Conservation (phyloP, 2,888 invertebrate species). For the Drosophila seclusa region DNA sequence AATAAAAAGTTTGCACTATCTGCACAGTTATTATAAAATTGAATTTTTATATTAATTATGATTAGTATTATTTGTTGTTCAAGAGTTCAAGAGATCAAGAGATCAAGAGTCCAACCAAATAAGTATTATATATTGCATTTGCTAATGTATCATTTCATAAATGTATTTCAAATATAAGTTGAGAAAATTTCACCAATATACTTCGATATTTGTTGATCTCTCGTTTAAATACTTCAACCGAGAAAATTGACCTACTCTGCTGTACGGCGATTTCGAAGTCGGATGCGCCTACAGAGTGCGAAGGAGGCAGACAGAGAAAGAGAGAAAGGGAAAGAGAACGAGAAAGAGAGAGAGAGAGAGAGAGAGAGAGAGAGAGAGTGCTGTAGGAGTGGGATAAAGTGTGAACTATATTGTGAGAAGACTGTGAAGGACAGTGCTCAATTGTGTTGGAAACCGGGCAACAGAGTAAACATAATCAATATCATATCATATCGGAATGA, state of each 20-base stretch:
- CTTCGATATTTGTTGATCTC: constrained; percentile 65
- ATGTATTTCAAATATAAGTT: constrained; percentile 44
- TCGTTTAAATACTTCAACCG: constrained; percentile 4
- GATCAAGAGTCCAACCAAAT: constrained; percentile 36
- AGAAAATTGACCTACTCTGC: constrained; percentile 50
- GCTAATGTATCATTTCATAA: constrained; percentile 37
- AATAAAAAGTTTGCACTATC: constrained; percentile 61
- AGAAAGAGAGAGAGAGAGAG: not conserved
- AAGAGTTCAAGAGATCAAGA: constrained; percentile 39
- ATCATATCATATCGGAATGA: not conserved
- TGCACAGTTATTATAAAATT: constrained; percentile 32
- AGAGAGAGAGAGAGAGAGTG: not conserved
- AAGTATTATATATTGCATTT: constrained; percentile 35
- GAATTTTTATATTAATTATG: constrained; percentile 7
- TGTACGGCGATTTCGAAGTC: constrained; percentile 26
- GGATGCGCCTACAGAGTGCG: constrained; percentile 9
- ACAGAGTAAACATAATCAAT: not conserved
- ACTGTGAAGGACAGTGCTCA: constrained; percentile 6
- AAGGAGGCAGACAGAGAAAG: constrained; percentile 1
- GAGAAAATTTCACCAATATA: constrained; percentile 64
- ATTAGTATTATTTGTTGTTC: constrained; percentile 37
- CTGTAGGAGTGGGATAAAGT: constrained; percentile 2
- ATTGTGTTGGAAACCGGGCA: not conserved
- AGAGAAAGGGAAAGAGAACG: constrained; percentile 4
- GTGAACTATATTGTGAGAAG: not conserved